A percentile compares a stretch with the other conserved stretches of the same genome.
These are phyloP conservation scores for Eupristina koningsbergeri DNA, from an alignment of 1,140 invertebrate genomes.

Conservation along the genomic window DNA sequence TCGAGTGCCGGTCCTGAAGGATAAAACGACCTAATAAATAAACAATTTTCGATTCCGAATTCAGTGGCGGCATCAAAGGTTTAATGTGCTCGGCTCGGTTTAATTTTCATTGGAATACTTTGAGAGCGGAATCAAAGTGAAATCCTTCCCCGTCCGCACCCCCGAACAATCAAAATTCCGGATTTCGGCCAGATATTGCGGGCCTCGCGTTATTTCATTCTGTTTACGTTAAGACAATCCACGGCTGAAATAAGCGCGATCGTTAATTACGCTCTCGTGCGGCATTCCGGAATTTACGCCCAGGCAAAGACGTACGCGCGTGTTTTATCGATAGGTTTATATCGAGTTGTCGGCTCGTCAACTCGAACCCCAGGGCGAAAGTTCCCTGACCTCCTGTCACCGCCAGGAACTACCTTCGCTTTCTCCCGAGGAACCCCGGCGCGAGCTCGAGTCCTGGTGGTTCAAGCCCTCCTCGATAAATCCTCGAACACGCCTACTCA, in stretches of 20 bases:
- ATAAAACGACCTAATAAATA: no score
- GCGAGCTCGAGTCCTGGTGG: constrained; percentile 9
- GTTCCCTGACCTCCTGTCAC: constrained; percentile 27
- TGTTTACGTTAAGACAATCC: neutral
- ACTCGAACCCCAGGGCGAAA: neutral
- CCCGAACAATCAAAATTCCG: no score
- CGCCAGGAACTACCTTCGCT: neutral
- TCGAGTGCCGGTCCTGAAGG: no score
- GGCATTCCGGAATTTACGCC: neutral
- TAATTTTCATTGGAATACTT: neutral
- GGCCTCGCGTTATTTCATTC: neutral
- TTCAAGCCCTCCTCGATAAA: constrained; percentile 25
- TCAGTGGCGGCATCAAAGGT: no score
- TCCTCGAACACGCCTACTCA: constrained; percentile 29
- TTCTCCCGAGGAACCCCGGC: neutral
- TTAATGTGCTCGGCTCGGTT: no score
- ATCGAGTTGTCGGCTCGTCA: neutral
- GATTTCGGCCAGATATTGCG: neutral
- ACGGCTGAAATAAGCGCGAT: neutral
- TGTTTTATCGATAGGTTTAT: neutral
- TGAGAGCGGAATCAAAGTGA: neutral
- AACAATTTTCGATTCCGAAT: no score
- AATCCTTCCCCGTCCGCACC: neutral
- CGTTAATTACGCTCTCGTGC: neutral
- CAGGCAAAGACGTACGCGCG: neutral